phyloP scores from a whole-genome alignment of 1,140 invertebrate species.

The Papilio xuthus region DNA sequence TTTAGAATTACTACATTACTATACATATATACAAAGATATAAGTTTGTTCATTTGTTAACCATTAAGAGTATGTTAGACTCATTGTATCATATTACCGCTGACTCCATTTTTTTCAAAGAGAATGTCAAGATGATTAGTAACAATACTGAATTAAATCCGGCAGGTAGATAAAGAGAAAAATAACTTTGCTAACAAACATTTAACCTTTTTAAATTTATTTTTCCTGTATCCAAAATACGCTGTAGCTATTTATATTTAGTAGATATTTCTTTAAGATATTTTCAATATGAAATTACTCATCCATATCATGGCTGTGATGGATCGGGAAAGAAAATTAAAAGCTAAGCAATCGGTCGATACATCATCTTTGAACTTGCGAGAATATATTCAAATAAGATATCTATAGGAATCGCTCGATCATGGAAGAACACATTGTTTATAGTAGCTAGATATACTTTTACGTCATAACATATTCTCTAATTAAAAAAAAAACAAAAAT shows the following conservation, averaged over 20 bases:
- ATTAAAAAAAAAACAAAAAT: neutral
- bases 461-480: neutral
- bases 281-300: neutral
- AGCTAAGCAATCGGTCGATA: conserved; percentile 10
- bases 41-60: no score
- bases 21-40: no score
- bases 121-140: no score
- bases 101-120: no score
- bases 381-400: neutral
- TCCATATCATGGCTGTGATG: neutral
- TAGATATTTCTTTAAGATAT: neutral
- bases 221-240: no score
- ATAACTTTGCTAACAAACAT: no score
- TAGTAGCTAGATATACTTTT: neutral
- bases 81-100: no score
- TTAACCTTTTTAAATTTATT: no score
- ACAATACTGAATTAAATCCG: no score
- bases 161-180: no score
- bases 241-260: no score
- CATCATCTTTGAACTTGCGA: conserved; percentile 27
- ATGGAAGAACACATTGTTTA: conserved; percentile 3
- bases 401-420: conserved; percentile 10
- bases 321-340: conserved; percentile 33
- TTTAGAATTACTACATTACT: neutral
- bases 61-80: no score